Base-by-base conservation (phyloP, 1,140 invertebrate genomes). In the Drosophila equinoxialis region DNA sequence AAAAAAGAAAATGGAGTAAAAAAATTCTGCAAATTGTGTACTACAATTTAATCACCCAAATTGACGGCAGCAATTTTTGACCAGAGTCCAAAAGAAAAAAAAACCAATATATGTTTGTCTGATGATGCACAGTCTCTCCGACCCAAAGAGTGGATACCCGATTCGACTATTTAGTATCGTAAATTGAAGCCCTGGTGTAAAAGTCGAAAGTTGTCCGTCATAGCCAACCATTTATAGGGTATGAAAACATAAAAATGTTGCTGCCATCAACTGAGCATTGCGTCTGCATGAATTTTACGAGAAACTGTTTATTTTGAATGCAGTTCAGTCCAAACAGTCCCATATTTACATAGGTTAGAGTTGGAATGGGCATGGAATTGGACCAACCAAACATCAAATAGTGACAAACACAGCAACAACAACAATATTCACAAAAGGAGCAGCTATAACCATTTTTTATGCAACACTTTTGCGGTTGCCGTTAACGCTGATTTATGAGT, bases 401-500 rank as follows among this genome's bases (percentile, higher is more conserved):
- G 73, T 59, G 65, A 74, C 77, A 69, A 54, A 64, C 58, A 41
- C 45, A 33, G 39, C 20, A 60, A 11, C 37, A 39, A 39, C 37
- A 62, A 55, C 35, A 48, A 76, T 62, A 65, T 51, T 51, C 17
- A 60, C 30, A 54, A 82, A 73, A 65, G 57, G 59, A 57, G 67
- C 51, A 71, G 62, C 71, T 76, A 83, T 86, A 87, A 83, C 84
- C 69, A 89, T 87, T 86, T 86, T 86, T 86, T 86, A 83, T 86
- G 83, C 76, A 86, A 74, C 79, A 63, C 76, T 89, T 83, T 83
- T 87, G 83, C 84, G 83, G 83, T 89, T 65, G 80, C 83, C 73
- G 83, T 89, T 86, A 86, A 86, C 83, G 76, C 79, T 89, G 83
- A 86, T 86, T 86, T 86, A 86, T 86, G 83, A 79, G 83, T 87